Evolutionary conservation across 2,888 invertebrate genomes (phyloP), one percentile per base, ranked within the genome.

Genomic region (Lumbricus terrestris): DNA sequence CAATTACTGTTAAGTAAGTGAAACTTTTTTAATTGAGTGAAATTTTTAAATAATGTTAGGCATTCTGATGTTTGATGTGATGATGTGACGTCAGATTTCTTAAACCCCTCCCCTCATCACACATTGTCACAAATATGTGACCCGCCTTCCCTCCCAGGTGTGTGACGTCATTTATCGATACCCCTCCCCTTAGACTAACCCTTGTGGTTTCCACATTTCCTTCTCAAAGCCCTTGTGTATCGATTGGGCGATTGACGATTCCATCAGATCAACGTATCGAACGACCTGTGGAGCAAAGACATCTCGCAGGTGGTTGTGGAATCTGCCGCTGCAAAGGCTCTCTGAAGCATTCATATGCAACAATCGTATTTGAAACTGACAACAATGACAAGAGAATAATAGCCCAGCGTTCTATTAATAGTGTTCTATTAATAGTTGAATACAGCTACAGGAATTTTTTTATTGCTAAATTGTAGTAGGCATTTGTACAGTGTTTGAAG

Each of bases 191-290:
- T n/a, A n/a, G 69, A 69, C 69, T 69, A 29, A 98, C 98, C 98
- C 99, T 96, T 99, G 98, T 93, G 98, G 97, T 95, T 99, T 99
- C 99, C 99, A 99, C 92, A 98, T 96, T 95, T 99, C 99, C 95
- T 98, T 98, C 94, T 98, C 98, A 95, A 99, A 99, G 90, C 95
- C 95, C 95, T 98, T 99, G 95, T 99, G 98, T 93, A 99, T 97
- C 16, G 98, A 98, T 95, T 99, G 99, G 82, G 98, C 98, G 94
- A 99, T 99, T 33, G 99, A 99, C 0, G 99, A 98, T 95, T 99
- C 99, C 99, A 99, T 99, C 85, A 99, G 96, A 95, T 99, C 99
- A 82, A 99, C 99, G 95, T 99, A 99, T 88, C 99, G 96, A 42
- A 99, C 98, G 83, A 99, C 99, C 94, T 99, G 96, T 0, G 99